Base-by-base conservation (phyloP, 2,113 vertebrate species). In the Apodemus speciosus region DNA sequence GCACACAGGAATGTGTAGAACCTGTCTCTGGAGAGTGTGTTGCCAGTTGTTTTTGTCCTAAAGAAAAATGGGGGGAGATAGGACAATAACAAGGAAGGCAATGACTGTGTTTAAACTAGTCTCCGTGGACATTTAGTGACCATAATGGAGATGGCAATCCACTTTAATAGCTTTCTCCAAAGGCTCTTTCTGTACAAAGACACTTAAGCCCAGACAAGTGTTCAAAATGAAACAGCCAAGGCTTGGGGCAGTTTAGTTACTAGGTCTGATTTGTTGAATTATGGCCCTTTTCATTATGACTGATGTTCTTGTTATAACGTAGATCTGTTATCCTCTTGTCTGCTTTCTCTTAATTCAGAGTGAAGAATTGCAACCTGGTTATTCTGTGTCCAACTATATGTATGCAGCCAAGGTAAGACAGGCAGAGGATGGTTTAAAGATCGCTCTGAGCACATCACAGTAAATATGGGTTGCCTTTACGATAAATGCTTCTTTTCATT, bases 321-420 rank as follows among this genome's bases (percentile, higher is more conserved):
- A 90, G 35, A 15, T 13, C 60, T 76, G 6, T 81, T 94, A 80
- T 76, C 49, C 92, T 96, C 79, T 94, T 89, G n/a, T 96, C 92
- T 97, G 85, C 97, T 95, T 84, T 97, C 58, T 96, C 90, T 97
- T 97, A 95, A 95, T 97, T 94, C 97, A 99, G 99, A 99, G 97
- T 85, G 99, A 99, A 98, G 99, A 99, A 96, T 98, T 99, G 95
- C 97, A 94, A 25, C 99, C 99, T 64, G 98, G 98, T 90, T 99
- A 99, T 98, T 99, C 99, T 75, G 99, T 99, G 97, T 97, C 92
- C 95, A 99, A 99, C 98, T 99, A 99, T 90, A 98, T 99, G 83
- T 99, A 98, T 97, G 98, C 99, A 95, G 99, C 99, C 96, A 99
- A 99, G 99, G 99, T 99, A 98, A 98, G 95, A 13, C 87, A 85